A percentile compares a stretch with the other conserved stretches of the same genome.
Conservation (phyloP, 64 coral and sea anemone species). For the Pocillopora damicornis region DNA sequence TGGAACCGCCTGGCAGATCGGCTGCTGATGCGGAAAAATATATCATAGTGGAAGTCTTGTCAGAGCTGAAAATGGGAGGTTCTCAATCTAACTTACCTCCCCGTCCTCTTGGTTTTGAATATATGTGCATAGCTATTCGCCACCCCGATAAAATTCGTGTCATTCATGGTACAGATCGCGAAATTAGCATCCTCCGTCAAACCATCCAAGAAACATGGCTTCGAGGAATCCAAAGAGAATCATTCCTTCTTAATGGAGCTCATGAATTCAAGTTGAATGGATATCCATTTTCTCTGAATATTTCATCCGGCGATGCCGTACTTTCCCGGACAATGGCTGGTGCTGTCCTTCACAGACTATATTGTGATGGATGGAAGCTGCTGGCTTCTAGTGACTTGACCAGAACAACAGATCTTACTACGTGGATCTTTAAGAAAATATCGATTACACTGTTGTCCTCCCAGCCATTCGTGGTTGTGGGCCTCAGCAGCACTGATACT, state of each 20-base stretch:
- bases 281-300: constrained; percentile 20
- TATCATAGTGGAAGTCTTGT: background rate
- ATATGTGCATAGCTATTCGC: constrained; percentile 12
- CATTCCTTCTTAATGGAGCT: background rate
- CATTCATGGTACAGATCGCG: constrained; percentile 32
- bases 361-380: constrained; percentile 52
- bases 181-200: constrained; percentile 35
- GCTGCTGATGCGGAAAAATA: no score
- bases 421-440: constrained; percentile 39
- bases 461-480: constrained; percentile 48
- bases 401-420: constrained; percentile 8
- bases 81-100: constrained; percentile 1
- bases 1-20: no score
- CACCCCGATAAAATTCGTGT: background rate
- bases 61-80: background rate
- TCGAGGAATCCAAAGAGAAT: constrained; percentile 42
- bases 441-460: background rate
- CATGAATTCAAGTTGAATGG: constrained; percentile 34
- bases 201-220: constrained; percentile 42
- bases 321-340: constrained; percentile 31
- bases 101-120: constrained; percentile 26
- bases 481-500: constrained; percentile 54
- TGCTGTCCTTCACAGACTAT: constrained; percentile 20
- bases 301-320: background rate
- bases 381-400: constrained; percentile 30